A percentile compares a stretch with the other conserved stretches of the same genome.
These are phyloP conservation scores for Poeciliopsis presidionis DNA, from an alignment of 2,797 vertebrate species.

Conservation along the genomic window DNA sequence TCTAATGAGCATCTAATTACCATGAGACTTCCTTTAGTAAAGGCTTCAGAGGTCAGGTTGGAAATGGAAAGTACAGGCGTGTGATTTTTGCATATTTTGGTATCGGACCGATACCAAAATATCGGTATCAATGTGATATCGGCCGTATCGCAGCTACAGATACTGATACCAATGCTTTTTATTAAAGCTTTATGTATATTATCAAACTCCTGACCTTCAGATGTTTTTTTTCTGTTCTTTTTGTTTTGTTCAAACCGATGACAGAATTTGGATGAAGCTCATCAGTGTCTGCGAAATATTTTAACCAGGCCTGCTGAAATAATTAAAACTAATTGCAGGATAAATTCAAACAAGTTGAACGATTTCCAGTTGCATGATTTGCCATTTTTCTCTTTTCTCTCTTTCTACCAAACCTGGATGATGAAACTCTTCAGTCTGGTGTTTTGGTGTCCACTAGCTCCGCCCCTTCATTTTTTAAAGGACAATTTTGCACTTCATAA, in stretches of 20 bases:
- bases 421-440: no score
- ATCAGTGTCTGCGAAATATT: background rate
- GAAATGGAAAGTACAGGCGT: background rate
- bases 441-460: no score
- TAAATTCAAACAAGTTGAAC: background rate
- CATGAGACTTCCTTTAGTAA: background rate
- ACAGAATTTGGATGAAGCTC: background rate
- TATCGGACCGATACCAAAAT: background rate
- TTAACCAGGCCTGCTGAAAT: background rate
- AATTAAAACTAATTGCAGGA: background rate
- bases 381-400: no score
- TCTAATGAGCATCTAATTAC: background rate
- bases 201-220: background rate
- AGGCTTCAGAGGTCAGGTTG: background rate
- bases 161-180: background rate
- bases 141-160: background rate
- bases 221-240: background rate
- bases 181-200: background rate
- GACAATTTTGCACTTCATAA: no score
- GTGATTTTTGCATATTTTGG: background rate
- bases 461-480: no score
- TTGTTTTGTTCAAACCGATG: background rate
- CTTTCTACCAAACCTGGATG: no score
- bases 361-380: background rate
- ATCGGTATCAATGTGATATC: background rate